phyloP scores from a whole-genome alignment of 2,797 vertebrate species.

The Parauchenoglanis ngamensis region DNA sequence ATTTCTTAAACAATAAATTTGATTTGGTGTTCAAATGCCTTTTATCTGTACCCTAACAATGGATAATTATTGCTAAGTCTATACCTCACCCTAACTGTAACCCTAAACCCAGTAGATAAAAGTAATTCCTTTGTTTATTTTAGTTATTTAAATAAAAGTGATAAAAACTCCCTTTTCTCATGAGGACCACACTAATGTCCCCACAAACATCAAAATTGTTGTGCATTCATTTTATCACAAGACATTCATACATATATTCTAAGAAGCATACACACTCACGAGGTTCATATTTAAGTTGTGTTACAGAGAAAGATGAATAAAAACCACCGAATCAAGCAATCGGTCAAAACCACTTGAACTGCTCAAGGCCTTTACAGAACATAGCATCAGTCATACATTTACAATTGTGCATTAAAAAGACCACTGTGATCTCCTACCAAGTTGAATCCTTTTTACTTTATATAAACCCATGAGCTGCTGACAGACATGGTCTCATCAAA shows the following conservation, averaged over 20 bases:
- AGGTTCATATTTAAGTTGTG: conserved; percentile 14
- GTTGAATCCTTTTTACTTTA: conserved; percentile 3
- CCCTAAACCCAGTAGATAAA: neutral
- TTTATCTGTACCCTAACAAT: neutral
- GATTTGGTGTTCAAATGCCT: neutral
- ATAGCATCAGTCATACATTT: conserved; percentile 9
- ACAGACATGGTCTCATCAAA: conserved; percentile 37
- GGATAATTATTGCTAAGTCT: neutral
- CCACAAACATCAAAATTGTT: neutral
- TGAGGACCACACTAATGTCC: neutral
- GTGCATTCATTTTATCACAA: neutral
- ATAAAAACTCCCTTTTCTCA: neutral
- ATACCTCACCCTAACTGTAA: neutral
- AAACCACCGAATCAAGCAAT: conserved; percentile 26
- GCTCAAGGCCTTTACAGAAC: conserved; percentile 2
- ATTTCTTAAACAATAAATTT: neutral
- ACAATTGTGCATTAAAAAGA: conserved; percentile 6
- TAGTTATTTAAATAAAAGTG: neutral
- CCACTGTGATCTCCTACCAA: conserved; percentile 19
- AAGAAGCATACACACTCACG: conserved; percentile 21
- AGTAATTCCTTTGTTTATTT: neutral
- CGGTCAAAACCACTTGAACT: conserved; percentile 26
- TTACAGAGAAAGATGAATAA: conserved; percentile 16
- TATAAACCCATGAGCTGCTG: conserved; percentile 19
- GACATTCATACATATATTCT: neutral